phyloP scores from a whole-genome alignment of 2,113 vertebrate genomes.

The Rhinolophus ferrumequinum region DNA sequence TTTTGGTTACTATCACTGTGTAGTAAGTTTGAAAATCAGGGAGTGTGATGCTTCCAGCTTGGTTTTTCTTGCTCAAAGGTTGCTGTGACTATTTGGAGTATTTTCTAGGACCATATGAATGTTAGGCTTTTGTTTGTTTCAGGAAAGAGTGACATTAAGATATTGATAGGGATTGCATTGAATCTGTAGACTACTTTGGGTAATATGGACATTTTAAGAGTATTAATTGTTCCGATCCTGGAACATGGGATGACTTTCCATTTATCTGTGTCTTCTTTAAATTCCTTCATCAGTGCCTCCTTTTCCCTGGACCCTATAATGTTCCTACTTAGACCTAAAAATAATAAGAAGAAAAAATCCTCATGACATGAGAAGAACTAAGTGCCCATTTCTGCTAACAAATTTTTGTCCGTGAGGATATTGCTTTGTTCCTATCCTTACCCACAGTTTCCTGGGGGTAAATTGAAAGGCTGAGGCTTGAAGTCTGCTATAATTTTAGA shows the following conservation, averaged over 20 bases:
- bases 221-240: background rate
- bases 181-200: background rate
- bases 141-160: background rate
- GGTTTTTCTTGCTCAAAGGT: background rate
- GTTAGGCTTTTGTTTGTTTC: background rate
- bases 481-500: background rate
- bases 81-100: background rate
- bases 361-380: background rate
- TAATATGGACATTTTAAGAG: background rate
- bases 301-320: accelerated
- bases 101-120: background rate
- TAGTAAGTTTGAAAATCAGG: background rate
- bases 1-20: background rate
- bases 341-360: background rate
- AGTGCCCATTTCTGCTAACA: background rate
- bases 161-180: background rate
- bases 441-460: background rate
- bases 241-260: background rate
- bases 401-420: background rate
- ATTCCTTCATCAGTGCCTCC: background rate
- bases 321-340: background rate
- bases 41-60: background rate
- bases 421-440: background rate
- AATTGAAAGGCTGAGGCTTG: background rate
- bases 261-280: background rate